Percentiles rank a stretch among this genome's conserved stretches.
Conservation (phyloP, 2,797 vertebrate genomes). For the Scolopax bukidnonensis region DNA sequence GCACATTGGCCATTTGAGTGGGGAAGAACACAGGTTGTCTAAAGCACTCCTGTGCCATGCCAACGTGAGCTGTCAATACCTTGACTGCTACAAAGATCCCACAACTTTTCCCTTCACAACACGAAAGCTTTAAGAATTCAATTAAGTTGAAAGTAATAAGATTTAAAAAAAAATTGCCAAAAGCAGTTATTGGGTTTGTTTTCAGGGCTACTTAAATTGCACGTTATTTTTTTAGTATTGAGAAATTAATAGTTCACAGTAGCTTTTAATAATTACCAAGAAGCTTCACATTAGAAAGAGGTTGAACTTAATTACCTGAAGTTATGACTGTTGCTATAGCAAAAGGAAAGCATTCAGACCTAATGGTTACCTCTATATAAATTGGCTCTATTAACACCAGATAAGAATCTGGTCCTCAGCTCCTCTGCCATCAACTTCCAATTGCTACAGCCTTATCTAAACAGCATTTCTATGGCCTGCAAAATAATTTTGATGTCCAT, state of each 20-base stretch:
- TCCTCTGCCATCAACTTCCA: background rate
- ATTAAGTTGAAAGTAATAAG: background rate
- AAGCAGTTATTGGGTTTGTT: background rate
- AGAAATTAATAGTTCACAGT: background rate
- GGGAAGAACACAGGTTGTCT: background rate
- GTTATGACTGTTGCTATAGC: constrained; percentile 6
- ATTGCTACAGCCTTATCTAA: constrained; percentile 1
- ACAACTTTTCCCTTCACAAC: background rate
- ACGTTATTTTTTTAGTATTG: background rate
- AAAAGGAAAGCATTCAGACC: background rate
- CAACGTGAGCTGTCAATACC: background rate
- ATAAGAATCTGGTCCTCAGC: background rate
- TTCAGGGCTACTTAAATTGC: background rate
- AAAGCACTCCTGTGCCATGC: background rate
- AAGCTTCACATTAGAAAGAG: background rate
- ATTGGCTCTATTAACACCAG: background rate
- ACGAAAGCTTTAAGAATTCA: background rate
- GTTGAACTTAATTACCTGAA: background rate
- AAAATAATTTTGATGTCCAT: background rate
- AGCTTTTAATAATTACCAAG: background rate
- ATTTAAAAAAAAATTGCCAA: background rate
- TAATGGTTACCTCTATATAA: background rate
- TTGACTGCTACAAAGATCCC: background rate
- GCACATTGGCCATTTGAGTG: accelerated
- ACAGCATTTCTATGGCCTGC: background rate